Evolutionary conservation across 2,113 vertebrate species (phyloP), one percentile per base, ranked within the genome.

Genomic region (Natator depressus): DNA sequence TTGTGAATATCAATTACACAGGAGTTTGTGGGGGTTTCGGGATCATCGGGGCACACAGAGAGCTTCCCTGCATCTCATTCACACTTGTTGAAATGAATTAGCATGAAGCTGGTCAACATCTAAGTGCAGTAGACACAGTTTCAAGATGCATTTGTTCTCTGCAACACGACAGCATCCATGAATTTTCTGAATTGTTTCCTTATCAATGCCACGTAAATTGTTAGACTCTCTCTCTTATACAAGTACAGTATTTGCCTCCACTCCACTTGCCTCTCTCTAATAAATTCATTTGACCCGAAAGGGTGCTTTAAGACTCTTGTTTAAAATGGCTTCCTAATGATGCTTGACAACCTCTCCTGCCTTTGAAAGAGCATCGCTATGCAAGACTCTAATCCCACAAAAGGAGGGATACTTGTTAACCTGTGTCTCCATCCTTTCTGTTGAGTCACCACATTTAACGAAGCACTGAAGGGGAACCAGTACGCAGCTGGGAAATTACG

Each of bases 371-470:
- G 94, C 92, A 91, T 95, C 8, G 11, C 94, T 87, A 93, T 86
- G 91, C 95, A 76, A 89, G 92, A 83, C 91, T 95, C 90, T 98
- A 98, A 98, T 97, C 96, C 94, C 82, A 89, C 96, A 94, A 98
- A 97, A 98, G 97, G 93, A 95, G 93, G 93, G 95, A 97, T 97
- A 95, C 95, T 97, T 97, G 96, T 98, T 98, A 96, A 97, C 96
- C 95, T 96, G 96, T 29, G 85, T 89, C 89, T 94, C 89, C 29
- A 62, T 97, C 92, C 91, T 96, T 96, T 96, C 95, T 95, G 93
- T 95, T 90, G 94, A 97, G 97, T 97, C 95, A 93, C 96, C 93
- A 97, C 91, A 96, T 97, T 97, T 98, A 98, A 97, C 97, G 98
- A 98, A 98, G 96, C 97, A 97, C 91, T 96, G 94, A 97, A 94